These are phyloP conservation scores for Lepus americanus DNA, from an alignment of 2,113 vertebrate genomes.

Conservation along the genomic window DNA sequence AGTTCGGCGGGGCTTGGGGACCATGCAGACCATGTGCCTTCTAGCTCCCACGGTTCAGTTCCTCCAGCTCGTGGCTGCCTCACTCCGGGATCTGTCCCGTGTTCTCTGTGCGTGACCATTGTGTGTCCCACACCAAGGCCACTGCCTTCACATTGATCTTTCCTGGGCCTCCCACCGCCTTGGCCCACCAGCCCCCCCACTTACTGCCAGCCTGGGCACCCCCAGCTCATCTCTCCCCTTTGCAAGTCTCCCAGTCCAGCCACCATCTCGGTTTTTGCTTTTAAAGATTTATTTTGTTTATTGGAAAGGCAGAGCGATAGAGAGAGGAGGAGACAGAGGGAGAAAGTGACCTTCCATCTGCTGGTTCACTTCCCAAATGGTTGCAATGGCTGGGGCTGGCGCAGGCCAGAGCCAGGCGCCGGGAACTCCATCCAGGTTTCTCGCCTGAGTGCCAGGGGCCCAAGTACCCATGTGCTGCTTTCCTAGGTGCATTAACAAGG, in stretches of 20 bases:
- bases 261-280: background rate
- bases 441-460: too few relatives aligned
- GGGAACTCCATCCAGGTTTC: too few relatives aligned
- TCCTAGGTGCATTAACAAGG: too few relatives aligned
- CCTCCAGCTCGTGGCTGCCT: background rate
- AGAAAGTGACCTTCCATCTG: too few relatives aligned
- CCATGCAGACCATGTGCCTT: background rate
- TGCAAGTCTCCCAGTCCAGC: background rate
- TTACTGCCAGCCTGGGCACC: too few relatives aligned
- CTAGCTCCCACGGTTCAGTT: background rate
- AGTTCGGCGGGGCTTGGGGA: too few relatives aligned
- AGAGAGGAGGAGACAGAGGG: too few relatives aligned
- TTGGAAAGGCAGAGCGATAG: too few relatives aligned
- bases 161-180: background rate
- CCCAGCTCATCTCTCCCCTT: background rate
- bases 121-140: background rate
- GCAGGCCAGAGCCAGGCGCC: too few relatives aligned
- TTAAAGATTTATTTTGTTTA: background rate
- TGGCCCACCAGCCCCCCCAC: rapidly evolving
- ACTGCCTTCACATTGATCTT: background rate
- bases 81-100: background rate
- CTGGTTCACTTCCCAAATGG: too few relatives aligned
- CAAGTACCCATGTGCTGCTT: too few relatives aligned
- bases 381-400: too few relatives aligned
- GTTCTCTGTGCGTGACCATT: background rate